A percentile compares a stretch with the other conserved stretches of the same genome.
These are phyloP conservation scores for Formica selysi DNA, from an alignment of 1,140 invertebrate genomes.

Conservation along the genomic window DNA sequence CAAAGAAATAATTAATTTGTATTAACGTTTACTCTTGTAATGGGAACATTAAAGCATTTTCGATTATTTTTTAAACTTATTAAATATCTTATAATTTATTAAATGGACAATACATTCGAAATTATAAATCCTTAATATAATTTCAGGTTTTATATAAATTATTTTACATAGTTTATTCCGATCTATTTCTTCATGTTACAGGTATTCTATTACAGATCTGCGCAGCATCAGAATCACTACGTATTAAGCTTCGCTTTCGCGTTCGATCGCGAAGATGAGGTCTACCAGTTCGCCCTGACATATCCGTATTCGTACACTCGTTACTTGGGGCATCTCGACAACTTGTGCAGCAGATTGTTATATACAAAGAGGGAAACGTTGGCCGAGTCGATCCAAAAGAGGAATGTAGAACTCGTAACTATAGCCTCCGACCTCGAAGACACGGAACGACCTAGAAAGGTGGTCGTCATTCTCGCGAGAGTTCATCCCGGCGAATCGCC, in stretches of 20 bases:
- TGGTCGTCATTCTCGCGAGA: slow-evolving; percentile 93
- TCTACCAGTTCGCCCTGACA: slow-evolving; percentile 97
- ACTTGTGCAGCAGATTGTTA: slow-evolving; percentile 76
- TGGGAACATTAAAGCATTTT: too few relatives aligned
- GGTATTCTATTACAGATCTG: slow-evolving; percentile 97
- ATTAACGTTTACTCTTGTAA: too few relatives aligned
- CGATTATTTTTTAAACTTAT: too few relatives aligned
- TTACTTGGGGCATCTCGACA: slow-evolving; percentile 93
- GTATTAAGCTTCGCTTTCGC: slow-evolving; percentile 97
- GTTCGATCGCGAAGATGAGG: slow-evolving; percentile 97
- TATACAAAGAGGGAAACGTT: slow-evolving; percentile 84
- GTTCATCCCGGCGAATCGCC: slow-evolving; percentile 97
- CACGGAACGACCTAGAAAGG: slow-evolving; percentile 86
- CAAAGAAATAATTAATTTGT: too few relatives aligned
- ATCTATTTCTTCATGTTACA: slow-evolving; percentile 80
- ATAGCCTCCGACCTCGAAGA: slow-evolving; percentile 88
- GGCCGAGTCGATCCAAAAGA: slow-evolving; percentile 90
- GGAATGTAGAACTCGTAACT: slow-evolving; percentile 94
- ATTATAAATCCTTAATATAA: too few relatives aligned
- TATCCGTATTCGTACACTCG: slow-evolving; percentile 98
- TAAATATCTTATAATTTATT: too few relatives aligned
- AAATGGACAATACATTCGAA: too few relatives aligned
- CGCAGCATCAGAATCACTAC: slow-evolving; percentile 96
- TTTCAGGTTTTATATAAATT: too few relatives aligned
- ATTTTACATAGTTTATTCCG: too few relatives aligned